phyloP scores from a whole-genome alignment of 2,888 invertebrate genomes.

The Eurytoma adleriae region DNA sequence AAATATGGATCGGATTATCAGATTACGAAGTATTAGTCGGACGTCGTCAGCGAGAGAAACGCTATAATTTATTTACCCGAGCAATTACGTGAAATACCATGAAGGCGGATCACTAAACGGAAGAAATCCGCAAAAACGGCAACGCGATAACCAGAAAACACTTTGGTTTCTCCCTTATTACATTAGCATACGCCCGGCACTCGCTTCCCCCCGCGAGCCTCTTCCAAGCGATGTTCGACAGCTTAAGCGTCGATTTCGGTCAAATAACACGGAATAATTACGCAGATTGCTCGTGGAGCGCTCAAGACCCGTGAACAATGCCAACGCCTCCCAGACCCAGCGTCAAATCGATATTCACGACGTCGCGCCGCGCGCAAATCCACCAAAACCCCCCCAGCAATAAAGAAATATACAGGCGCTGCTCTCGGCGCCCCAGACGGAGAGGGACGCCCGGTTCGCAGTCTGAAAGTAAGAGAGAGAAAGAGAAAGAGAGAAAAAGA shows the following conservation, averaged over 20 bases:
- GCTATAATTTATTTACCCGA: no score
- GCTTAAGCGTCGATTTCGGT: slow-evolving; percentile 34
- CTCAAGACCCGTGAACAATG: slow-evolving; percentile 28
- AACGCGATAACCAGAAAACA: no score
- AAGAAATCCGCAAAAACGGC: no score
- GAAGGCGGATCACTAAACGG: no score
- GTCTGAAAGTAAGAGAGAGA: background rate
- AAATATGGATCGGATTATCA: no score
- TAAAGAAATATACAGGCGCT: slow-evolving; percentile 48
- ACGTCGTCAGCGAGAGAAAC: no score
- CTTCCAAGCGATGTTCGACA: slow-evolving; percentile 17
- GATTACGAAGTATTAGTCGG: no score
- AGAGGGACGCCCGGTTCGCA: no score
- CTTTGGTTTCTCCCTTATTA: background rate
- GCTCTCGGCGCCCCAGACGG: background rate
- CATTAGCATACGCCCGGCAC: background rate
- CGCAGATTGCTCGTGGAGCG: slow-evolving; percentile 32
- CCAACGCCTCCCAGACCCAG: background rate
- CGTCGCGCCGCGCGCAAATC: slow-evolving; percentile 41
- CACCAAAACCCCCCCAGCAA: slow-evolving; percentile 39
- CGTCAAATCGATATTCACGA: slow-evolving; percentile 49
- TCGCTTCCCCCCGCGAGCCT: slow-evolving; percentile 5
- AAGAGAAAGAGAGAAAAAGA: background rate
- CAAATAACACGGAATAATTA: slow-evolving; percentile 47
- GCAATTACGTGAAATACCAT: no score